phyloP scores from a whole-genome alignment of 2,113 vertebrate species.

The Crotalus helleri region DNA sequence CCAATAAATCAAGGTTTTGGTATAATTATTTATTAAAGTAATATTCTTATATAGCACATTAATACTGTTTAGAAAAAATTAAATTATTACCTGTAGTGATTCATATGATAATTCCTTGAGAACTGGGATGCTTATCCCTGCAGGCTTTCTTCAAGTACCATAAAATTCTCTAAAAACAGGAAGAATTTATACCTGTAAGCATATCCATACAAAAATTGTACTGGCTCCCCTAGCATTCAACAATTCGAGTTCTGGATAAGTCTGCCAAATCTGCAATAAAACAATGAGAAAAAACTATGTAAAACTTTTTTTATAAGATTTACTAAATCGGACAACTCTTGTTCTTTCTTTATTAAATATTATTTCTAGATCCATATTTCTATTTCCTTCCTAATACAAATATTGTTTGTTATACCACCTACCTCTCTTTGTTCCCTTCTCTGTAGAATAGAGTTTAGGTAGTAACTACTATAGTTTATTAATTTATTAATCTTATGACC shows the following conservation, averaged over 20 bases:
- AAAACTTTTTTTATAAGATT: background rate
- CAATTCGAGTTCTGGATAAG: background rate
- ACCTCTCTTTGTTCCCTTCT: background rate
- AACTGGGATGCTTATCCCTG: background rate
- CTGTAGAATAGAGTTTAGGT: background rate
- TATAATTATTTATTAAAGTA: background rate
- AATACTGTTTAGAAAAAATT: slow-evolving; percentile 3
- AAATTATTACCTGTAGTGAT: slow-evolving; percentile 37
- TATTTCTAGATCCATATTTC: background rate
- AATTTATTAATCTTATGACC: background rate
- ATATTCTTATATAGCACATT: background rate
- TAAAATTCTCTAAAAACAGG: background rate
- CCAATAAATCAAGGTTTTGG: background rate
- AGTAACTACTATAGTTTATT: background rate
- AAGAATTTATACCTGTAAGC: rapidly evolving
- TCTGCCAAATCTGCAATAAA: slow-evolving; percentile 38
- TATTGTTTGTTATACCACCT: background rate
- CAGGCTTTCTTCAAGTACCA: slow-evolving; percentile 13
- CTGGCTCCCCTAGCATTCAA: slow-evolving; percentile 10
- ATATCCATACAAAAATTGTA: background rate
- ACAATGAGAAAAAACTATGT: background rate
- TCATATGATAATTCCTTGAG: slow-evolving; percentile 36
- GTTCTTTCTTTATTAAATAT: background rate
- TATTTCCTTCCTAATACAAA: background rate
- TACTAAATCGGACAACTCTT: background rate